These are phyloP conservation scores for Pterobdella sp. DNA, from an alignment of 2,888 invertebrate species.

Conservation along the genomic window DNA sequence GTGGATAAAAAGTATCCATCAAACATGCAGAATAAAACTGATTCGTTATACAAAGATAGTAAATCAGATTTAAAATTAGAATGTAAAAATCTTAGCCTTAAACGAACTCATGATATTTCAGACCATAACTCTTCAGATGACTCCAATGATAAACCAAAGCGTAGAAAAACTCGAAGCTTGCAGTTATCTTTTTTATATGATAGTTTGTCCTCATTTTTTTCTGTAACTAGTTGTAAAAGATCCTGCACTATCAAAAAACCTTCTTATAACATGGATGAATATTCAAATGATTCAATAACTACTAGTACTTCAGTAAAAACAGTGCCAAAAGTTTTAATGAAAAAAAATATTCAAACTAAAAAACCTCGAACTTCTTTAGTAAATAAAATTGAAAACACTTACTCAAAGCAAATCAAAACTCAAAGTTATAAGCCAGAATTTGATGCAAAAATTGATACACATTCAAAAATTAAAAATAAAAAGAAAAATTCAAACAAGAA, in stretches of 20 bases:
- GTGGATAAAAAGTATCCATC: no score
- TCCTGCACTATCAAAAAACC: neutral
- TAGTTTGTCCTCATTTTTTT: slow-evolving; percentile 25
- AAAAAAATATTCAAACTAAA: neutral
- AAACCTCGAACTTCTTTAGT: neutral
- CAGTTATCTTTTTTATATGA: slow-evolving; percentile 30
- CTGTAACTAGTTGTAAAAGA: neutral
- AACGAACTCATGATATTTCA: neutral
- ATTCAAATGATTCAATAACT: neutral
- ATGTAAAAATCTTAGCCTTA: neutral
- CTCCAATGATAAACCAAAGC: slow-evolving; percentile 27
- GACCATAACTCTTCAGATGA: neutral
- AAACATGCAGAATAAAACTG: no score
- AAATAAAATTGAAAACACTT: neutral
- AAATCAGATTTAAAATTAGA: neutral
- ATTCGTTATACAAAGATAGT: neutral
- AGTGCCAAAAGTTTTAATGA: neutral
- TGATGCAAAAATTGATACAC: neutral
- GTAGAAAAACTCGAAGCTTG: slow-evolving; percentile 21
- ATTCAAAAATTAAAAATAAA: neutral
- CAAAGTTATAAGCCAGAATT: neutral
- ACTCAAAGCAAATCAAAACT: neutral
- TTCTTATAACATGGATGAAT: neutral
- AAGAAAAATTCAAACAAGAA: neutral
- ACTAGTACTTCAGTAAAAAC: neutral